Evolutionary conservation across 2,797 vertebrate genomes (phyloP).

Genomic region (Phrynocephalus forsythii): DNA sequence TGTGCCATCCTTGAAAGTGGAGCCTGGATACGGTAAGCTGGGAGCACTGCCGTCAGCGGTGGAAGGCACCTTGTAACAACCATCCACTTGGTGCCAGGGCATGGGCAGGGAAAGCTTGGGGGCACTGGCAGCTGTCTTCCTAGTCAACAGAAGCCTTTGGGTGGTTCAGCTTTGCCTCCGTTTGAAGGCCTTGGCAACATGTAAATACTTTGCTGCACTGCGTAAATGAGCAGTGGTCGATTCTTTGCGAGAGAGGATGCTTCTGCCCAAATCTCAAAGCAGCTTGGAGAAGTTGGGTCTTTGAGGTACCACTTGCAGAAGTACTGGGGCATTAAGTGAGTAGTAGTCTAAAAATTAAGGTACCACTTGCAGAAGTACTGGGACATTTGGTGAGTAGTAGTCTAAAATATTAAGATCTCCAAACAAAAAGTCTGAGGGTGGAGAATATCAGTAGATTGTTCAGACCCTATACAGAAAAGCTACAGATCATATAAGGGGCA

Average conservation of each 20-base stretch:
- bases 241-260: background rate
- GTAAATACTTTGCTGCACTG: background rate
- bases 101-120: background rate
- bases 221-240: background rate
- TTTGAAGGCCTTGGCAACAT: background rate
- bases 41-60: background rate
- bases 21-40: constrained; percentile 77
- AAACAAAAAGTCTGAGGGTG: no score
- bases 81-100: background rate
- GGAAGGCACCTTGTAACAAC: background rate
- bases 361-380: background rate
- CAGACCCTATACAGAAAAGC: background rate
- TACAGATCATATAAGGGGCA: background rate
- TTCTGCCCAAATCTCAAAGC: background rate
- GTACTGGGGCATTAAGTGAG: background rate
- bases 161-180: background rate
- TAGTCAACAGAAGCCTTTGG: background rate
- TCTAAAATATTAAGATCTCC: background rate
- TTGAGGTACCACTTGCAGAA: background rate
- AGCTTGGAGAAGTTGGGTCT: background rate
- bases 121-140: background rate
- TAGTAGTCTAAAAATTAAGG: background rate
- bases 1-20: constrained; percentile 71
- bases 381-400: background rate
- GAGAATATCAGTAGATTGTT: background rate